Evolutionary conservation across 2,888 invertebrate genomes (phyloP), one percentile per base, ranked within the genome.

Genomic region (Alloplasta piceator): DNA sequence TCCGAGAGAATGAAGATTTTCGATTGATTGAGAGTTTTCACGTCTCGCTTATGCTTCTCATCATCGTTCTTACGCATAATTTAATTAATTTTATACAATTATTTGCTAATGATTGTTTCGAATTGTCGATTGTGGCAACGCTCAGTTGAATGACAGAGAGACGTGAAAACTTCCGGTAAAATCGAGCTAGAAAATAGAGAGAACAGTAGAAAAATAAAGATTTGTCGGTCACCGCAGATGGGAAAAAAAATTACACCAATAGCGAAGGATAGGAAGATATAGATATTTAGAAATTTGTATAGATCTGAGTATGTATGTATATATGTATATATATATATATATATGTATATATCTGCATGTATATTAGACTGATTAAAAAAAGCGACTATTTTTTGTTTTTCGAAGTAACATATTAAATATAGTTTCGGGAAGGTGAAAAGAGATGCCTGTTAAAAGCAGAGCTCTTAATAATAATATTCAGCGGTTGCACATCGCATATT

Each of bases 201-300:
- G 52, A 39, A 52, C 48, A 71, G 81, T 81, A 81, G 78, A 81
- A 81, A 81, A 81, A 81, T 81, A 81, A 61, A 68, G 55, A 61
- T 74, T 55, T 78, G 26, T 46, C 73, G 67, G 64, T 71, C 70
- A 67, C 74, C 61, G 63, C 36, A 68, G 68, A 70, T 70, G 70
- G 10, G 46, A 71, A 67, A 67, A 64, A 74, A 74, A 72, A 67
- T 67, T 60, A 64, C 64, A 66, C 74, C 52, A 82, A 82, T 82
- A 82, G 83, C 74, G 76, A 78, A 80, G 78, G 75, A 83, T 83
- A 80, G 75, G 80, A 83, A 77, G 77, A 77, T 82, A 74, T 82
- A 76, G 75, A 71, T 73, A 63, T 74, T 68, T 56, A 74, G 68
- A 74, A 41, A 79, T 74, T 70, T 63, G 50, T 74, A 55, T 64